Percentiles rank a stretch among this genome's conserved stretches.
Evolutionary conservation across 2,797 vertebrate genomes (phyloP).

Genomic region (Fringilla coelebs): DNA sequence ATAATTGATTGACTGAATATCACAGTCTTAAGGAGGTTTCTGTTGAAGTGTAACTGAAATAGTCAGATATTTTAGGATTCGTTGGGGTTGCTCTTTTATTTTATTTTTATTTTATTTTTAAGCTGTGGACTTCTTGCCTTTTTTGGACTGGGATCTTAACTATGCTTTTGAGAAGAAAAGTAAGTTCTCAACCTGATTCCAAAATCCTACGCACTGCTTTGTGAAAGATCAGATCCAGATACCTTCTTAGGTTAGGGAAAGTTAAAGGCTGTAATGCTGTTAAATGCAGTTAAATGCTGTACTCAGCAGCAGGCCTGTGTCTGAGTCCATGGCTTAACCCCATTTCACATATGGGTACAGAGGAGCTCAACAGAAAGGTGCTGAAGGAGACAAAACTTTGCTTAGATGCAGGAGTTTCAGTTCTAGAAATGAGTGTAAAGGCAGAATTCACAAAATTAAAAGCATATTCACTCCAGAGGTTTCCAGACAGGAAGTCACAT

Average conservation of each 20-base stretch:
- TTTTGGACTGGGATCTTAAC: background rate
- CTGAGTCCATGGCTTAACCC: background rate
- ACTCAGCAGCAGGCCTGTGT: background rate
- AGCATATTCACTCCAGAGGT: background rate
- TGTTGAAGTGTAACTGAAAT: background rate
- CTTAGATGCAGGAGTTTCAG: background rate
- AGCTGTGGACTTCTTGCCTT: background rate
- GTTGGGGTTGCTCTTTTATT: rapidly evolving
- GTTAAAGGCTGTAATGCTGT: too few species aligned
- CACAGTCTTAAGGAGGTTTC: background rate
- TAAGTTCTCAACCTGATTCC: background rate
- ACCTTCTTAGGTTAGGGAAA: background rate
- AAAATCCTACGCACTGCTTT: background rate
- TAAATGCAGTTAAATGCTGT: background rate
- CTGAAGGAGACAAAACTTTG: background rate
- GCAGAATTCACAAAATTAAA: background rate
- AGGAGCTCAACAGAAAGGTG: background rate
- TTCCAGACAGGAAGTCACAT: background rate
- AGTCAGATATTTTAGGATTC: background rate
- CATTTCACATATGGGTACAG: background rate
- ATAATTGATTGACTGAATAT: background rate
- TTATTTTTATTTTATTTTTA: background rate
- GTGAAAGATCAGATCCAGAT: background rate
- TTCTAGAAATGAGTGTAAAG: background rate
- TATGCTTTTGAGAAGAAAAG: background rate